These are phyloP conservation scores for Creontiades dilutus DNA, from an alignment of 2,888 invertebrate species.

Conservation along the genomic window DNA sequence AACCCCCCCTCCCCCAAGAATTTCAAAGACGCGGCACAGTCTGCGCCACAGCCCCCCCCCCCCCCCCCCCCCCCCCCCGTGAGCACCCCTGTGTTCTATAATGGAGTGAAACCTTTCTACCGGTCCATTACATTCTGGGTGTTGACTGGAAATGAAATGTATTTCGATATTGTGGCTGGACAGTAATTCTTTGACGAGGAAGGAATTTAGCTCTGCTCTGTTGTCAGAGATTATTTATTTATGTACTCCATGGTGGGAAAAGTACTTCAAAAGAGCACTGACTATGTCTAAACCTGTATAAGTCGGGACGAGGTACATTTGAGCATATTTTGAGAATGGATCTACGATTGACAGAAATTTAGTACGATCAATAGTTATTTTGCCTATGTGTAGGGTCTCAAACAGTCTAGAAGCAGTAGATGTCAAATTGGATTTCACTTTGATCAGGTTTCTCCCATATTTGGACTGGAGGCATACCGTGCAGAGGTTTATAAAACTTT, in stretches of 20 bases:
- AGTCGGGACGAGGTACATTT: too few species aligned
- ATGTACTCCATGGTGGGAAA: slow-evolving; percentile 66
- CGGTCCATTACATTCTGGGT: slow-evolving; percentile 50
- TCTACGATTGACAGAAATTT: not conserved
- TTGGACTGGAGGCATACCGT: slow-evolving; percentile 38
- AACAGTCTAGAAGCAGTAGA: slow-evolving; percentile 71
- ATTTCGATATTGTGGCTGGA: slow-evolving; percentile 20
- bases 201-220: slow-evolving; percentile 63
- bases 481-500: slow-evolving; percentile 75
- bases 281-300: too few species aligned
- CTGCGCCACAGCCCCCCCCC: too few species aligned
- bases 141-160: slow-evolving; percentile 59
- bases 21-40: too few species aligned
- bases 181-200: slow-evolving; percentile 61
- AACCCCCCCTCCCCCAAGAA: too few species aligned
- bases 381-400: slow-evolving; percentile 30
- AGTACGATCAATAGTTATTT: not conserved
- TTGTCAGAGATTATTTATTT: slow-evolving; percentile 63
- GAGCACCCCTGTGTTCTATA: too few species aligned
- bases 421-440: slow-evolving; percentile 18
- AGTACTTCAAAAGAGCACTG: not conserved
- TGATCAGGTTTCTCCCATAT: slow-evolving; percentile 34
- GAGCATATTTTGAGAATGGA: too few species aligned
- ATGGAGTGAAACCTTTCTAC: not conserved
- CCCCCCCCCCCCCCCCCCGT: too few species aligned